phyloP scores from a whole-genome alignment of 2,888 invertebrate species.

The Leptinotarsa tumamoca region DNA sequence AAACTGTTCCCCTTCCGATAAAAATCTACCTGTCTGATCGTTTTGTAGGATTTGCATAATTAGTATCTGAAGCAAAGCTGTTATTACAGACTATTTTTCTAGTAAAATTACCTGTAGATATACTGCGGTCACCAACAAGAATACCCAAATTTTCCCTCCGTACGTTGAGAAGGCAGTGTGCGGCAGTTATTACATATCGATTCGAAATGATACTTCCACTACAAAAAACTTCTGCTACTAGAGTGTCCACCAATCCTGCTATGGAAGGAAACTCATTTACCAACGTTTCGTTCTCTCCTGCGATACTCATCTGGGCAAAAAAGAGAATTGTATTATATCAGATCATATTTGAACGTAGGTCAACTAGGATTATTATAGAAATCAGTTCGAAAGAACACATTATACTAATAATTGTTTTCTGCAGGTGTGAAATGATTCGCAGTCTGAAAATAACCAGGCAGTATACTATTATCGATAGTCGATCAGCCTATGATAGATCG shows the following conservation, averaged over 20 bases:
- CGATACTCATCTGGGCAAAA: slow-evolving; percentile 55
- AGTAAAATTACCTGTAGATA: slow-evolving; percentile 60
- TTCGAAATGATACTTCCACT: slow-evolving; percentile 70
- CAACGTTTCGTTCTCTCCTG: slow-evolving; percentile 69
- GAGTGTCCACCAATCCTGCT: slow-evolving; percentile 67
- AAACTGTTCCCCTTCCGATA: too few species aligned
- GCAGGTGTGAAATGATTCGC: too few species aligned
- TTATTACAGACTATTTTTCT: not conserved
- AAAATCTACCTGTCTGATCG: too few species aligned
- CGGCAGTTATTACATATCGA: slow-evolving; percentile 69
- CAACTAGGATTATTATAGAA: too few species aligned
- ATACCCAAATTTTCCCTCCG: slow-evolving; percentile 56
- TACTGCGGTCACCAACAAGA: slow-evolving; percentile 71
- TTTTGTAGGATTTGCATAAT: too few species aligned
- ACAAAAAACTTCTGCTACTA: slow-evolving; percentile 63
- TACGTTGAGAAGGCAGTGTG: slow-evolving; percentile 68
- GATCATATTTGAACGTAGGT: too few species aligned
- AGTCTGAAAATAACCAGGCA: too few species aligned
- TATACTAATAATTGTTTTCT: too few species aligned
- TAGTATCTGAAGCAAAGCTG: not conserved
- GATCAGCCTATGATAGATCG: too few species aligned
- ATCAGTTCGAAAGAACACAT: too few species aligned
- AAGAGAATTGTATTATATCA: not conserved
- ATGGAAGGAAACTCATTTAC: slow-evolving; percentile 73
- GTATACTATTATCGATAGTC: too few species aligned